Evolutionary conservation across 2,888 invertebrate genomes (phyloP).

Genomic region (Barypeithes pellucidus): DNA sequence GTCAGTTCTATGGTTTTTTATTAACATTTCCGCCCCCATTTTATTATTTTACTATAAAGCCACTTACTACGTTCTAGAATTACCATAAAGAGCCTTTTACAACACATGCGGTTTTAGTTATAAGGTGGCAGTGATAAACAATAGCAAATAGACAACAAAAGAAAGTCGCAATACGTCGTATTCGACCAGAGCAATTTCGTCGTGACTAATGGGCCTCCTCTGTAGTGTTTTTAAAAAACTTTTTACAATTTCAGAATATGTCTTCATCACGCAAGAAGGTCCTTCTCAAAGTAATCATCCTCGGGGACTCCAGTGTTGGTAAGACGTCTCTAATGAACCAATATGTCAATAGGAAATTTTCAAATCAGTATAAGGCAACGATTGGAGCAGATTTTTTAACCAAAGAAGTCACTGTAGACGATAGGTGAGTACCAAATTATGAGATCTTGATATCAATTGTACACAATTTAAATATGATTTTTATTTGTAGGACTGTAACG

Average conservation of each 20-base stretch:
- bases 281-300: conserved; percentile 96
- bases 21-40: conserved; percentile 53
- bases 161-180: conserved; percentile 4
- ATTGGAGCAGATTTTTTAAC: conserved; percentile 99
- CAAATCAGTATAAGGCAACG: conserved; percentile 99
- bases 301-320: conserved; percentile 98
- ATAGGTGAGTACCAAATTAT: conserved; percentile 38
- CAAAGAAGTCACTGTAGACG: conserved; percentile 94
- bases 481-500: conserved; percentile 86
- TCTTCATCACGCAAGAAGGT: conserved; percentile 94
- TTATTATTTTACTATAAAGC: conserved; percentile 1
- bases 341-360: conserved; percentile 99
- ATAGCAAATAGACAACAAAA: conserved; percentile 2
- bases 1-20: conserved; percentile 51
- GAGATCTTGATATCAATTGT: too few species aligned
- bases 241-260: conserved; percentile 73
- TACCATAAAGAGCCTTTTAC: neutral
- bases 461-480: neutral
- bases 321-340: conserved; percentile 99
- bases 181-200: neutral
- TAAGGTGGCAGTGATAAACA: neutral
- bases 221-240: neutral
- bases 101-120: neutral
- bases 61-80: neutral
- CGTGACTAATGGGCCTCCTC: neutral